Percentiles rank a stretch among this genome's conserved stretches.
phyloP scores from a whole-genome alignment of 2,113 vertebrate genomes.

The Chrysochloris asiatica region DNA sequence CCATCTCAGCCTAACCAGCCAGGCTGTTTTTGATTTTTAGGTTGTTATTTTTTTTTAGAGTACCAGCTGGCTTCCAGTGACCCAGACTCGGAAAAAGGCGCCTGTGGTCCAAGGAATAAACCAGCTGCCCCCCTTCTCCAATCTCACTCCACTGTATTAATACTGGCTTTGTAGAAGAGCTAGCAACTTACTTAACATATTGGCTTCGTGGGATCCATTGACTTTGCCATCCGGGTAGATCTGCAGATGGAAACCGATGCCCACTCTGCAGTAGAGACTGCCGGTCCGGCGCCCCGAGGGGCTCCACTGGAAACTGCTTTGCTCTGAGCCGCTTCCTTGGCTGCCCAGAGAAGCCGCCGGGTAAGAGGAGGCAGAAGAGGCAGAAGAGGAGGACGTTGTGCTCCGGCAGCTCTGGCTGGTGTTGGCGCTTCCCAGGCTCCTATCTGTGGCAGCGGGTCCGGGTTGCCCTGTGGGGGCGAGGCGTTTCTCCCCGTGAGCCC shows the following conservation, averaged over 20 bases:
- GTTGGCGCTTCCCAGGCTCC: conserved; percentile 58
- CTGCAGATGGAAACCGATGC: conserved; percentile 98
- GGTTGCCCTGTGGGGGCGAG: conserved; percentile 82
- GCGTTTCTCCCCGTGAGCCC: conserved; percentile 78
- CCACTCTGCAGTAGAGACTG: conserved; percentile 95
- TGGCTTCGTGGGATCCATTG: conserved; percentile 95
- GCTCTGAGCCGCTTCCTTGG: conserved; percentile 67
- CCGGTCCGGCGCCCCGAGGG: conserved; percentile 94
- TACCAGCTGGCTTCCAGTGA: background rate
- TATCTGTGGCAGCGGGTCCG: conserved; percentile 69
- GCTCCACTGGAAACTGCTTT: conserved; percentile 84
- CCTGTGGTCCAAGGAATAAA: background rate
- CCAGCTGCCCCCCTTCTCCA: background rate
- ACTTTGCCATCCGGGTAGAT: conserved; percentile 96
- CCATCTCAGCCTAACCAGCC: accelerated
- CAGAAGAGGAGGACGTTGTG: conserved; percentile 50
- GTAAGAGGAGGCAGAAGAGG: conserved; percentile 60
- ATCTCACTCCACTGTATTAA: background rate
- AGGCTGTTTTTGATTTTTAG: too few relatives aligned
- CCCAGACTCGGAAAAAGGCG: background rate
- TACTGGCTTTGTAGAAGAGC: background rate
- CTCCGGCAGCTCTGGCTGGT: conserved; percentile 18
- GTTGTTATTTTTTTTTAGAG: too few relatives aligned
- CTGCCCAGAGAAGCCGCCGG: conserved; percentile 51
- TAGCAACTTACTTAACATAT: conserved; percentile 92